Base-by-base conservation (phyloP, 1,140 invertebrate genomes). In the Zaprionus lachaisei region DNA sequence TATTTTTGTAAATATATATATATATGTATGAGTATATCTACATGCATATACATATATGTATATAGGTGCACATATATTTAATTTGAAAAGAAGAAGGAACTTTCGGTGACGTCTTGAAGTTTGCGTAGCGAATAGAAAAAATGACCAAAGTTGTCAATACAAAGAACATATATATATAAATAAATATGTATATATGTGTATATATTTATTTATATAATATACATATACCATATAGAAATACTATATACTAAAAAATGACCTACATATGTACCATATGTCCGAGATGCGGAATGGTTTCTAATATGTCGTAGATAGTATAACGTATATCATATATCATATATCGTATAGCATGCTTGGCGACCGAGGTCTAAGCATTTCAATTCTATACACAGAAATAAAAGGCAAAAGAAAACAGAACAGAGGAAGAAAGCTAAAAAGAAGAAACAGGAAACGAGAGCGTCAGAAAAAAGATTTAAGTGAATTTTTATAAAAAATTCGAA, bases 81-180 rank as follows among this genome's bases (percentile, higher is more conserved):
- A 51, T 55, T 77, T 77, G 77, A 60, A 26, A 44, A 38, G 12
- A 60, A 26, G 24, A 14, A 58, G 5, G 12, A 12, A 44, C 20
- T 57, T 56, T 62, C 57, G 47, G 15, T 63, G 49, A 51, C 58
- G 41, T 73, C 75, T 74, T 75, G 12, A 69, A 74, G 57, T 73
- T 20, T 47, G 41, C n/a, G 41, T 47, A 47, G n/a, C 7, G 41
- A n/a, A 47, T 73, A 70, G 72, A 62, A 70, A 76, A 77, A 83
- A 83, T 86, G 83, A 82, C 83, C 80, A 86, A 86, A 86, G 83
- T 72, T 86, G 79, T 87, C 83, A 83, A 87, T 77, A 77, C 77
- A 69, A 72, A 57, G 64, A 62, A 75, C 72, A 34, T 64, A 79
- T 49, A 79, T 77, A 56, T 47, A 80, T 74, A 79, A 63, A 58